Evolutionary conservation across 2,113 vertebrate genomes (phyloP), one percentile per base, ranked within the genome.

Genomic region (Acrocephalus arundinaceus): DNA sequence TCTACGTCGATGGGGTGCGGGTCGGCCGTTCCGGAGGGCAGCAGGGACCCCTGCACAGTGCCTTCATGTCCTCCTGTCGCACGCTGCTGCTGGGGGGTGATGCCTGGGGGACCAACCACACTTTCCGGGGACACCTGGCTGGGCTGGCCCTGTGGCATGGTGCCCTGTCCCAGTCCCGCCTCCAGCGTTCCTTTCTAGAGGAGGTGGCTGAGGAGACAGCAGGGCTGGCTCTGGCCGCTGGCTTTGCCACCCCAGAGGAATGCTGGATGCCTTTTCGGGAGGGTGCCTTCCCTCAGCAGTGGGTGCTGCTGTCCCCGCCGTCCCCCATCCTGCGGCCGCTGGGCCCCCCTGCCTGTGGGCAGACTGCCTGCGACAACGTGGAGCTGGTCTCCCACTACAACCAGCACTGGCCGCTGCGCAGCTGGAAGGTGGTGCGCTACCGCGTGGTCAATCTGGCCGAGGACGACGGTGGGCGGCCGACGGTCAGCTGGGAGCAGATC

Each of bases 31-130:
- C 98, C 13, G 18, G 73, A 2, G 96, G 98, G 57, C 99, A 99
- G 91, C 92, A 95, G 2, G 99, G 99, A 2, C 93, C 99, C 62
- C 97, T 99, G 72, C 98, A 99, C 96, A 99, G 99, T 13, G 52
- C 97, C 30, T 99, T 98, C 96, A 99, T 99, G 98, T 98, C 98
- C 35, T 97, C 98, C 33, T 99, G 99, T 76, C 98, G 99, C 75
- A 97, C 97, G 5, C 93, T 99, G 74, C 97, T 99, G 81, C 97
- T 99, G 5, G 99, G 99, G 1, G 99, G 99, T 1, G 98, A 99
- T 17, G 98, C 97, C 68, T 99, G 98, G 6, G 98, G 98, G 8
- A 91, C 97, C 0, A 84, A 97, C 1, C 98, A 98, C 30, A 77
- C 96, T 65, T 99, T 99, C 94, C 98, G 99, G 41, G 99, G 99